Evolutionary conservation across 2,888 invertebrate species (phyloP).

Genomic region (Agrotis ipsilon): DNA sequence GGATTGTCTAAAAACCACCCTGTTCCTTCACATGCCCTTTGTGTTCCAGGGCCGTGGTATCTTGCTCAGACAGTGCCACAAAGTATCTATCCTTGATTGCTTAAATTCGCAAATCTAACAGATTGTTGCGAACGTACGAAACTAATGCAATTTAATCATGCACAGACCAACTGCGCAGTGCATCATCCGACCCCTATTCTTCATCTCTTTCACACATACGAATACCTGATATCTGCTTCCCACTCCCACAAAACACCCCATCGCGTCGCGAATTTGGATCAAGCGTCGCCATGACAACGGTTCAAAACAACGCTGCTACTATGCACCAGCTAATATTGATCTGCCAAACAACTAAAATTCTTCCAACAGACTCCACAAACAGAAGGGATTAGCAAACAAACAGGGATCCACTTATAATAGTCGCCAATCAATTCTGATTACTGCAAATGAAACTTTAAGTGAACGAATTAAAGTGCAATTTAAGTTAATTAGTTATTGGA

Average conservation of each 20-base stretch:
- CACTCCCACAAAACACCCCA: conserved; percentile 78
- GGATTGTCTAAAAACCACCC: no score
- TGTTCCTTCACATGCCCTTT: no score
- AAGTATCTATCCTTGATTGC: conserved; percentile 3
- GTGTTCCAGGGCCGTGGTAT: no score
- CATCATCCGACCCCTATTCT: conserved; percentile 77
- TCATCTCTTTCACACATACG: conserved; percentile 67
- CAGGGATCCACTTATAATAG: conserved; percentile 75
- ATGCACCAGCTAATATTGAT: conserved; percentile 76
- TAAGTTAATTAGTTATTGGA: conserved; percentile 72
- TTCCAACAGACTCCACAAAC: conserved; percentile 49
- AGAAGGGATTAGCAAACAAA: conserved; percentile 61
- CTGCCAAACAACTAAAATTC: conserved; percentile 66
- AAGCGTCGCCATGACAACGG: conserved; percentile 85
- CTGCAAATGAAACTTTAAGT: conserved; percentile 81
- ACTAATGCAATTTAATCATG: conserved; percentile 87
- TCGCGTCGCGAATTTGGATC: conserved; percentile 78
- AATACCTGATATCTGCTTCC: conserved; percentile 59
- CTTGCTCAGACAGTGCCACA: no score
- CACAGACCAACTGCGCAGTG: conserved; percentile 81
- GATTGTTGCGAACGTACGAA: conserved; percentile 52
- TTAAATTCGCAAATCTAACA: conserved; percentile 53
- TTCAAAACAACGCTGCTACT: conserved; percentile 80
- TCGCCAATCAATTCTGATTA: conserved; percentile 68
- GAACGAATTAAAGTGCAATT: conserved; percentile 80